Evolutionary conservation across 2,797 vertebrate genomes (phyloP), one percentile per base, ranked within the genome.

Genomic region (Cercopithecus petaurista): DNA sequence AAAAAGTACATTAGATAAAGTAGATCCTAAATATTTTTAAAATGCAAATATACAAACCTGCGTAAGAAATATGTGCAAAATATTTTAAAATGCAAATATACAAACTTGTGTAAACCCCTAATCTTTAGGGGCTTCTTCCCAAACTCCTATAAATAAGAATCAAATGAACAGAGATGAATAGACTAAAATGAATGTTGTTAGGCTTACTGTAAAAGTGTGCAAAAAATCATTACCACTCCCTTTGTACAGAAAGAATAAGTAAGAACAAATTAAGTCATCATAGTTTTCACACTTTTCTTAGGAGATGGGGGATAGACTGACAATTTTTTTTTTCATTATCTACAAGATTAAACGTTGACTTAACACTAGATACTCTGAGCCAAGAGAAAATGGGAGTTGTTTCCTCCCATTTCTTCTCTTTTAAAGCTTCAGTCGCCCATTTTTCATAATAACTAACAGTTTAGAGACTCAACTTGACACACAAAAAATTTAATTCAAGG

Each of bases 401-500:
- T 96, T 93, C 75, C 82, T 96, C n/a, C 41, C 36, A 83, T 82
- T 93, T 90, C 84, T 81, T 93, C 43, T 73, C n/a, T 84, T 67
- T 86, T 50, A 96, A 76, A 80, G 41, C n/a, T 90, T 84, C 80
- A 95, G 28, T 64, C 89, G 57, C 57, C 46, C n/a, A 26, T 61
- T 94, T 75, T 84, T 84, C 52, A 90, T 33, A 48, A 52, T 84
- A 52, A 93, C 73, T 70, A 88, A 36, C 15, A 50, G n/a, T 55
- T 55, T 46, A 90, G 24, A 55, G 21, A 82, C 57, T 75, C 41
- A 87, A 87, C 1, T 5, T 52, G 50, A 88, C 46, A 91, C 14
- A 89, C 24, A 72, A 55, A 73, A 61, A 84, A 67, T 85, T 39
- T 86, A 96, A 96, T 61, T 96, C 75, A 94, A 98, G 84, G 59